Evolutionary conservation across 2,113 vertebrate genomes (phyloP).

Genomic region (Heptranchias perlo): DNA sequence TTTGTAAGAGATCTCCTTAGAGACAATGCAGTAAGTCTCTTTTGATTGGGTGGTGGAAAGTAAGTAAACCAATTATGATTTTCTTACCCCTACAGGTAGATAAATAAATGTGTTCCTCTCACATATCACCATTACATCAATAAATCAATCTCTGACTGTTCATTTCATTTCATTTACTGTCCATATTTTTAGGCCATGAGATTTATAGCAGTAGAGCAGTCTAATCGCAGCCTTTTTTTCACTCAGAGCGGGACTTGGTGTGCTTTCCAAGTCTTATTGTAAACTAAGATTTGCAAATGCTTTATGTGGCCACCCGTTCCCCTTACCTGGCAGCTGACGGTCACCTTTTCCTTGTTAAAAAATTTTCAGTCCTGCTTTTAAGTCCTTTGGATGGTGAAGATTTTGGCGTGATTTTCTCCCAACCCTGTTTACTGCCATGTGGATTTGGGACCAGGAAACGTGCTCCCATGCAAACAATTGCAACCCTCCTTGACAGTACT

Average conservation of each 20-base stretch:
- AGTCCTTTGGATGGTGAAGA: not conserved
- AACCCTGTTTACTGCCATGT: not conserved
- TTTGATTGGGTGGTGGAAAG: not conserved
- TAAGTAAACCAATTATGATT: no score
- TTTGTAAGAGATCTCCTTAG: not conserved
- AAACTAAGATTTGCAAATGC: not conserved
- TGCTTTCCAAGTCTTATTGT: not conserved
- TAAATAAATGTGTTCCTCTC: not conserved
- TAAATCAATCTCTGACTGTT: not conserved
- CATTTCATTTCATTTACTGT: not conserved
- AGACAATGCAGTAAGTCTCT: not conserved
- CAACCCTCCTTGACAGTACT: not conserved
- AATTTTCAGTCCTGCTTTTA: not conserved
- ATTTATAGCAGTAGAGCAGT: not conserved
- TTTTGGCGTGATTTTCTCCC: not conserved
- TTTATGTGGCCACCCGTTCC: not conserved
- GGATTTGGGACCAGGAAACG: not conserved
- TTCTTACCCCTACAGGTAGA: not conserved
- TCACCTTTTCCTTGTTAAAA: not conserved
- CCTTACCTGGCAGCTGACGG: not conserved
- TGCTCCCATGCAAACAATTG: not conserved
- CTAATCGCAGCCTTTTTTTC: not conserved
- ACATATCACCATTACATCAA: not conserved
- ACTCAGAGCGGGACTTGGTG: not conserved
- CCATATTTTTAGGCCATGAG: not conserved